These are phyloP conservation scores for Apodemus speciosus DNA, from an alignment of 2,113 vertebrate genomes.

Conservation along the genomic window DNA sequence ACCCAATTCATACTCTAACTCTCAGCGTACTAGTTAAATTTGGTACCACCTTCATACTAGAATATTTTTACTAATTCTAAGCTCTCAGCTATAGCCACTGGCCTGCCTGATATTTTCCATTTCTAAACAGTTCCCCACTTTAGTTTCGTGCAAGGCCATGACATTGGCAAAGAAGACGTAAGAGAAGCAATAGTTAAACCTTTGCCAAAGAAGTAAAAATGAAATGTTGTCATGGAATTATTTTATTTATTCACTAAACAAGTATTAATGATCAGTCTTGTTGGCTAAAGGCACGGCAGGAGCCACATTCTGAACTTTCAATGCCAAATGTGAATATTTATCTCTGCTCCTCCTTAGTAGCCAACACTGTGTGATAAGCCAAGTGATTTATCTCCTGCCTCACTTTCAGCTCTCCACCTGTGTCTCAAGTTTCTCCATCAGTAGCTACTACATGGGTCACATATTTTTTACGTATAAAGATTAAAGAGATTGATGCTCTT, in stretches of 20 bases:
- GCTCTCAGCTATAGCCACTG: background rate
- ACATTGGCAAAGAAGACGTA: background rate
- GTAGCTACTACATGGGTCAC: slow-evolving; percentile 15
- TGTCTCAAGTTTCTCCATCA: slow-evolving; percentile 49
- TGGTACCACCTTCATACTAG: background rate
- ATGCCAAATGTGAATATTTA: background rate
- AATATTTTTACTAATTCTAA: background rate
- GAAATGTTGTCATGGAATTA: background rate
- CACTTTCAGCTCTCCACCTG: background rate
- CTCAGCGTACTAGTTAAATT: background rate
- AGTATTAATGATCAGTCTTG: background rate
- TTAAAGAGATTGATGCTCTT: background rate
- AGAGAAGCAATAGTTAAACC: background rate
- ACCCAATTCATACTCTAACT: background rate
- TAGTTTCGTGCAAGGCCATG: background rate
- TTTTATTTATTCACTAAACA: background rate
- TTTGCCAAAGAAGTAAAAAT: slow-evolving; percentile 13
- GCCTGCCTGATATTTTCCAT: background rate
- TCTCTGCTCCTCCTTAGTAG: background rate
- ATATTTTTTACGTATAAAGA: slow-evolving; percentile 58
- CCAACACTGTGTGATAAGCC: slow-evolving; percentile 21
- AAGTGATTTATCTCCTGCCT: slow-evolving; percentile 17
- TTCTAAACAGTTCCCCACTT: background rate
- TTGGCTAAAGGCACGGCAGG: background rate
- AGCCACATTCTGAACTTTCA: background rate